phyloP scores from a whole-genome alignment of 2,797 vertebrate species.

The Sphaeramia orbicularis region DNA sequence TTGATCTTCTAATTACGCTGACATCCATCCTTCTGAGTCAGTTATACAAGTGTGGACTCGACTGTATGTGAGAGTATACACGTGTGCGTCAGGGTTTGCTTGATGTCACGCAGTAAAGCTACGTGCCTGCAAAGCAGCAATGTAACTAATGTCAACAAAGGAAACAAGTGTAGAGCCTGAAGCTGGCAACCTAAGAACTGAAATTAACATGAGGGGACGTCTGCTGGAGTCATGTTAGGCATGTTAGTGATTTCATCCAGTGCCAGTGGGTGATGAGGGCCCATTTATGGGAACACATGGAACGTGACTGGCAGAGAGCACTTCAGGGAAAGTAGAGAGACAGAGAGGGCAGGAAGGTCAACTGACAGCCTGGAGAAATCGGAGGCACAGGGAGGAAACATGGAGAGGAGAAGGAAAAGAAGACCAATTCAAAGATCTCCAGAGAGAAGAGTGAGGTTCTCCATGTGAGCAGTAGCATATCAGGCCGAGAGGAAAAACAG shows the following conservation, averaged over 20 bases:
- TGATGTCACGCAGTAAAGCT: slow-evolving; percentile 20
- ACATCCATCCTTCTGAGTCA: slow-evolving; percentile 51
- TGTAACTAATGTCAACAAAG: slow-evolving; percentile 18
- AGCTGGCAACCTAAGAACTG: slow-evolving; percentile 29
- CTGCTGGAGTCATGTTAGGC: slow-evolving; percentile 19
- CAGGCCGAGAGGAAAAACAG: neutral
- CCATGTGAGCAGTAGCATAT: neutral
- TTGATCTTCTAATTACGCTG: slow-evolving; percentile 48
- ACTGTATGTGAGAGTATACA: neutral
- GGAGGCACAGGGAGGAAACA: neutral
- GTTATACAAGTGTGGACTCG: slow-evolving; percentile 18
- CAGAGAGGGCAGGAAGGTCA: slow-evolving; percentile 23
- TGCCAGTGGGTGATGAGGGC: slow-evolving; percentile 37
- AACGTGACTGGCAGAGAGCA: slow-evolving; percentile 51
- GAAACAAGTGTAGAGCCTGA: slow-evolving; percentile 32
- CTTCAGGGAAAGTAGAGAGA: slow-evolving; percentile 6
- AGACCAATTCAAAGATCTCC: no score
- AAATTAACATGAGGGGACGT: slow-evolving; percentile 43
- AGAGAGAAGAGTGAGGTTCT: neutral
- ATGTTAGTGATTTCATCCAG: slow-evolving; percentile 13
- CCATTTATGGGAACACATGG: slow-evolving; percentile 59
- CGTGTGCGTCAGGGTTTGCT: slow-evolving; percentile 4
- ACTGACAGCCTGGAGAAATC: slow-evolving; percentile 14
- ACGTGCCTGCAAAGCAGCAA: slow-evolving; percentile 8
- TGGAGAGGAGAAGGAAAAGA: neutral